These are phyloP conservation scores for Diplodus puntazzo DNA, from an alignment of 2,797 vertebrate genomes.

Conservation along the genomic window DNA sequence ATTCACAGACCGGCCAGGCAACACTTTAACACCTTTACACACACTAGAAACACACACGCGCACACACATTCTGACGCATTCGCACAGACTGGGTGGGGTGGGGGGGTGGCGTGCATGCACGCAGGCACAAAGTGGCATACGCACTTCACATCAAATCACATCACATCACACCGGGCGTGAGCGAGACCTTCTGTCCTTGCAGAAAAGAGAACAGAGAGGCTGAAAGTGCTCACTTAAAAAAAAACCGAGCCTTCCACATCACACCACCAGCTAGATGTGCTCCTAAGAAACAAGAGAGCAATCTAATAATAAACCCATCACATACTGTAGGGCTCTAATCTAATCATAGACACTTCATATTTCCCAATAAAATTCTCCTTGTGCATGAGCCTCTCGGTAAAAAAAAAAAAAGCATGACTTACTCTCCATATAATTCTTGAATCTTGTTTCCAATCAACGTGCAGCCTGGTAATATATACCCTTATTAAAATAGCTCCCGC, in stretches of 20 bases:
- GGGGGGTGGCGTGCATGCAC: slow-evolving; percentile 27
- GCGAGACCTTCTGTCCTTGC: slow-evolving; percentile 81
- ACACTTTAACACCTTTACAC: slow-evolving; percentile 71
- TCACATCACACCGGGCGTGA: slow-evolving; percentile 75
- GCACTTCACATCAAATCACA: slow-evolving; percentile 77
- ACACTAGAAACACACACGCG: slow-evolving; percentile 14
- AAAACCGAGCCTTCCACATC: slow-evolving; percentile 35
- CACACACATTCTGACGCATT: slow-evolving; percentile 19
- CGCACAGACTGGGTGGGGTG: neutral
- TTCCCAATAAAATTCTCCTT: slow-evolving; percentile 43
- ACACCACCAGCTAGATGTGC: slow-evolving; percentile 35
- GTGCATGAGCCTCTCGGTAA: slow-evolving; percentile 25
- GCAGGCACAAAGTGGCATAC: slow-evolving; percentile 64
- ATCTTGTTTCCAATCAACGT: neutral
- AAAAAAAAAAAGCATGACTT: slow-evolving; percentile 27
- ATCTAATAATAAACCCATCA: slow-evolving; percentile 56
- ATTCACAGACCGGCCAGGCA: slow-evolving; percentile 77
- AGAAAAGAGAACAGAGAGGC: slow-evolving; percentile 58
- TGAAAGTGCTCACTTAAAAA: slow-evolving; percentile 66
- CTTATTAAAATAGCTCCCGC: slow-evolving; percentile 39
- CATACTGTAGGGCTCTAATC: slow-evolving; percentile 28
- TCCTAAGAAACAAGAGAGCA: slow-evolving; percentile 47
- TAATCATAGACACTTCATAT: slow-evolving; percentile 46
- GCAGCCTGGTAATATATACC: slow-evolving; percentile 13
- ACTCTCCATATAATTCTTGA: neutral